Evolutionary conservation across 2,888 invertebrate genomes (phyloP).

Genomic region (Tachystola acroxantha): DNA sequence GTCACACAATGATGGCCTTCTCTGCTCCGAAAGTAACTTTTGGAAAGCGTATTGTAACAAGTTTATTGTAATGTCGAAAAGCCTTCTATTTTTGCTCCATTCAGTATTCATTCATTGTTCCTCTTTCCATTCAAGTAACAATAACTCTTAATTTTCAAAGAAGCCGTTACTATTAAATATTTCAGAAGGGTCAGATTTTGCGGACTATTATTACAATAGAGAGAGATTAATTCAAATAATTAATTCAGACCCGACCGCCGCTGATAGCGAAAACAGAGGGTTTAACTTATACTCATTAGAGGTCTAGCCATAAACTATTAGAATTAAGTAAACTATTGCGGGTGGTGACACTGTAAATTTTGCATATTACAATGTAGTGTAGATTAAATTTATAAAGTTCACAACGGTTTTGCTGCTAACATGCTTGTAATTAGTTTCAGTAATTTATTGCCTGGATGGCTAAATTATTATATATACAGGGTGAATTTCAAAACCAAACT

Average conservation of each 20-base stretch:
- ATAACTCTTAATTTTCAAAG: constrained; percentile 6
- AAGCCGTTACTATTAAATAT: constrained; percentile 14
- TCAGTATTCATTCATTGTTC: too few species aligned
- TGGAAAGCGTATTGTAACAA: too few species aligned
- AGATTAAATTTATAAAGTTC: constrained; percentile 17
- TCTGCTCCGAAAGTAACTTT: too few species aligned
- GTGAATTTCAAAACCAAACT: too few species aligned
- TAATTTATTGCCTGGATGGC: constrained; percentile 14
- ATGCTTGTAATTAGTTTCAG: constrained; percentile 34
- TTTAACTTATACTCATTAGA: constrained; percentile 20
- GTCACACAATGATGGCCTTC: too few species aligned
- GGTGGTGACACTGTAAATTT: constrained; percentile 7
- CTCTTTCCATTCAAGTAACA: neutral
- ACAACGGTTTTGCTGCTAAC: constrained; percentile 14
- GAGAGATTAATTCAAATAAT: constrained; percentile 11
- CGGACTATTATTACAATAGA: constrained; percentile 3
- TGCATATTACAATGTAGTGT: constrained; percentile 12
- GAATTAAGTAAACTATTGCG: constrained; percentile 9
- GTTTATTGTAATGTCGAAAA: too few species aligned
- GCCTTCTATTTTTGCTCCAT: too few species aligned
- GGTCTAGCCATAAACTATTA: constrained; percentile 17
- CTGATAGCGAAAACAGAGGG: constrained; percentile 6
- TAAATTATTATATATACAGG: too few species aligned
- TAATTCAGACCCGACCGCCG: constrained; percentile 13
- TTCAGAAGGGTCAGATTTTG: constrained; percentile 1